Base-by-base conservation (phyloP, 2,888 invertebrate genomes). In the Synanthedon vespiformis region DNA sequence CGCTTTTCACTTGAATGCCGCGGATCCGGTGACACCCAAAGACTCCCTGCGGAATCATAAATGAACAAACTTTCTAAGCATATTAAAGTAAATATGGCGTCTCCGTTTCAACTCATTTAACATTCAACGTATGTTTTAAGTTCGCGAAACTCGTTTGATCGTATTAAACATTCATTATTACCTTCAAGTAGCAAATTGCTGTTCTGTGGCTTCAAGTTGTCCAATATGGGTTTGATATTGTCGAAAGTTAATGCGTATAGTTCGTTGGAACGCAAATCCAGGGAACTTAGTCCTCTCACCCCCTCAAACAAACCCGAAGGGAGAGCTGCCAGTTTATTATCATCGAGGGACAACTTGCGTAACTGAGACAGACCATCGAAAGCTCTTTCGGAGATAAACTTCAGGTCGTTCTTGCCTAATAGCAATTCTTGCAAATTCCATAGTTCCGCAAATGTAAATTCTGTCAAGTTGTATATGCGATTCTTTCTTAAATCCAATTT, bases 141-240 rank as follows among this genome's bases (percentile, higher is more conserved):
- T 76, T 76, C 70, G 72, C 73, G 70, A 63, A 73, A 74, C 58
- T 72, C 61, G 65, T 65, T 62, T 66, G 67, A 64, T 66, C 65
- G 62, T 72, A 73, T 79, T 72, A 77, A 73, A 68, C 70, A 79
- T 77, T 76, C 70, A 75, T 77, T 69, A 76, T 81, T 87, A 95
- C 95, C 93, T 89, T 92, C 92, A 57, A 95, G 84, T 65, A 92
- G 89, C 73, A 95, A 90, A 88, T 92, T 91, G 75, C 93, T 92
- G 70, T 91, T 91, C 63, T 83, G 89, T 67, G 93, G 92, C 80
- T 92, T 92, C 77, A 95, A 89, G 80, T 93, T 94, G 75, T 91
- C 91, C 77, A 93, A 88, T 79, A 95, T 92, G 56, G 94, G 94
- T 72, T 91, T 90, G 65, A 93, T 89, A 70, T 93, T 93, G 72